Conservation (phyloP, 2,113 vertebrate genomes). For the Taxidea taxus region DNA sequence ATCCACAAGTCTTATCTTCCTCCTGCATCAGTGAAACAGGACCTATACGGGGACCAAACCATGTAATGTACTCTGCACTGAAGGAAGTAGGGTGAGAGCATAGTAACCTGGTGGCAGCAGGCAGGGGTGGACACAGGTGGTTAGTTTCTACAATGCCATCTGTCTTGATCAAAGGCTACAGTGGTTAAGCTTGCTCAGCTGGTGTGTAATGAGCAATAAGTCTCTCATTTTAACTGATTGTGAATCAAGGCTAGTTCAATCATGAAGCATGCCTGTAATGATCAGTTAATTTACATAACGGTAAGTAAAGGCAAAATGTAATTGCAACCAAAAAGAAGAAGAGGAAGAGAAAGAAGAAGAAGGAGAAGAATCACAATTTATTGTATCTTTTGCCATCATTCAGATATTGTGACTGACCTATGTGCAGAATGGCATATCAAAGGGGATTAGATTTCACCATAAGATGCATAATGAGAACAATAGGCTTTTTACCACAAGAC, state of each 20-base stretch:
- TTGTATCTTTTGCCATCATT: background rate
- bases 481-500: background rate
- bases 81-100: fast-evolving
- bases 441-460: background rate
- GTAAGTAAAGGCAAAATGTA: slow-evolving; percentile 50
- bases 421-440: background rate
- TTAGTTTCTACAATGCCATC: background rate
- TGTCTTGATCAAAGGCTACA: background rate
- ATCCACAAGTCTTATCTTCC: background rate
- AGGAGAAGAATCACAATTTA: background rate
- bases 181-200: background rate
- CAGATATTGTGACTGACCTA: slow-evolving; percentile 35
- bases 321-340: background rate
- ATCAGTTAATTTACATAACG: slow-evolving; percentile 44
- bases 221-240: slow-evolving; percentile 13
- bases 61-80: background rate
- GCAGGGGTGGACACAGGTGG: background rate
- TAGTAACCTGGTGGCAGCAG: background rate
- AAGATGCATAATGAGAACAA: background rate
- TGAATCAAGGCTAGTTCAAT: slow-evolving; percentile 49
- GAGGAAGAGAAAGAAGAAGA: background rate
- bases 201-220: background rate
- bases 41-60: background rate
- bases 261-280: slow-evolving; percentile 46
- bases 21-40: background rate